phyloP scores from a whole-genome alignment of 2,797 vertebrate species.

The Sebastes iracundus region DNA sequence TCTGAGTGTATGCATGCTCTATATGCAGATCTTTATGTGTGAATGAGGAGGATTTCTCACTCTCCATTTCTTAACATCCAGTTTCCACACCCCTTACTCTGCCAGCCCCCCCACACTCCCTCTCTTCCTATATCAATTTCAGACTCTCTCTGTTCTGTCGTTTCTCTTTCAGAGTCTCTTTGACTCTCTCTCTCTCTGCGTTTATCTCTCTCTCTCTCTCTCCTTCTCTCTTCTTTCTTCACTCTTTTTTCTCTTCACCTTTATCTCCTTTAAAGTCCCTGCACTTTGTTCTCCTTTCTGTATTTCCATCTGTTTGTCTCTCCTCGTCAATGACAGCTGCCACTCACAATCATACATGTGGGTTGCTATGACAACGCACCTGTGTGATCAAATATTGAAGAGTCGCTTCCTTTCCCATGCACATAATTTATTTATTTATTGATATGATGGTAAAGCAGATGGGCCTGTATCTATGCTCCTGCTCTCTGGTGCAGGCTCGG shows the following conservation, averaged over 20 bases:
- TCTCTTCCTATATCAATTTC: background rate
- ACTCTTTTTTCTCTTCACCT: background rate
- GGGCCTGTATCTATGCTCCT: background rate
- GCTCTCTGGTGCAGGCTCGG: background rate
- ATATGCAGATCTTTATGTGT: background rate
- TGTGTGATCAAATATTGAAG: slow-evolving; percentile 29
- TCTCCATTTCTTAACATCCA: slow-evolving; percentile 22
- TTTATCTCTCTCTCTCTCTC: background rate
- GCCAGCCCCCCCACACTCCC: background rate
- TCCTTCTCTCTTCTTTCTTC: too few relatives aligned
- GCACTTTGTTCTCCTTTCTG: background rate
- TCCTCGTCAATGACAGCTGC: slow-evolving; percentile 34
- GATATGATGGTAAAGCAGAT: background rate
- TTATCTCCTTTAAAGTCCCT: background rate
- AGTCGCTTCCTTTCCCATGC: background rate
- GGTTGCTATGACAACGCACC: slow-evolving; percentile 35
- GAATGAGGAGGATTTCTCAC: slow-evolving; percentile 25
- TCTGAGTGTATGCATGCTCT: background rate
- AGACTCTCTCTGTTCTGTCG: background rate
- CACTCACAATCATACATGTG: slow-evolving; percentile 25
- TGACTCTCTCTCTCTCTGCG: background rate
- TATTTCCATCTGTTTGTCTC: background rate
- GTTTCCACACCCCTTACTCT: slow-evolving; percentile 6
- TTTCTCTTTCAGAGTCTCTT: background rate
- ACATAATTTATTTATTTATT: background rate